Evolutionary conservation across 2,888 invertebrate species (phyloP).

Genomic region (Autographa gamma): DNA sequence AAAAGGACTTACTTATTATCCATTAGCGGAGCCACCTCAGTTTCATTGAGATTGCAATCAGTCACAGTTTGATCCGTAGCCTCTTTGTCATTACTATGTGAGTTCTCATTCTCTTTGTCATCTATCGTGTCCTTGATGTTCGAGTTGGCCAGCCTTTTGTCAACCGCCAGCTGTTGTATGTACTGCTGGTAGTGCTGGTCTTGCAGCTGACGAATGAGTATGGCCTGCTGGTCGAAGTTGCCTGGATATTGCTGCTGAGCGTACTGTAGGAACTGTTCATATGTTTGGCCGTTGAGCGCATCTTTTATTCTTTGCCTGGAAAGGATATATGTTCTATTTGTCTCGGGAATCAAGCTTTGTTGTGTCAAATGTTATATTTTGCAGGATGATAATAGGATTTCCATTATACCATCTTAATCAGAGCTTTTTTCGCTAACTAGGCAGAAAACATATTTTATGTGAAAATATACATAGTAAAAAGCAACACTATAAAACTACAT

Average conservation of each 20-base stretch:
- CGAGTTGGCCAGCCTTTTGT: constrained; percentile 79
- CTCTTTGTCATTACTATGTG: constrained; percentile 31
- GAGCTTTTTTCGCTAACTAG: too few species aligned
- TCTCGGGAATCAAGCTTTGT: too few species aligned
- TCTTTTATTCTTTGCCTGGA: constrained; percentile 96
- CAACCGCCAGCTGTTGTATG: constrained; percentile 96
- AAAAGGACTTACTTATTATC: constrained; percentile 78
- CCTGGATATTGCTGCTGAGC: constrained; percentile 97
- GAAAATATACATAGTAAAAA: too few species aligned
- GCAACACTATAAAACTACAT: background rate
- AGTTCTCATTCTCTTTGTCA: constrained; percentile 62
- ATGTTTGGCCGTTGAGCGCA: constrained; percentile 98
- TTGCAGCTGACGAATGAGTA: constrained; percentile 97
- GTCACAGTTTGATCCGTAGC: constrained; percentile 62
- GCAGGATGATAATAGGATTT: too few species aligned
- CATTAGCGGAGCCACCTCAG: constrained; percentile 60
- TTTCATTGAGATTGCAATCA: constrained; percentile 79
- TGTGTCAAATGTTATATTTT: too few species aligned
- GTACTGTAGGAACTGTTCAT: constrained; percentile 95
- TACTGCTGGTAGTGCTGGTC: constrained; percentile 99
- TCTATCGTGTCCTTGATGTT: constrained; percentile 69
- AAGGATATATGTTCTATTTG: constrained; percentile 38
- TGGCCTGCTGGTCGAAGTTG: constrained; percentile 96
- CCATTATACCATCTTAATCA: too few species aligned
- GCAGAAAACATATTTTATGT: too few species aligned